These are phyloP conservation scores for Junonia oenone DNA, from an alignment of 2,888 invertebrate genomes.

Conservation along the genomic window DNA sequence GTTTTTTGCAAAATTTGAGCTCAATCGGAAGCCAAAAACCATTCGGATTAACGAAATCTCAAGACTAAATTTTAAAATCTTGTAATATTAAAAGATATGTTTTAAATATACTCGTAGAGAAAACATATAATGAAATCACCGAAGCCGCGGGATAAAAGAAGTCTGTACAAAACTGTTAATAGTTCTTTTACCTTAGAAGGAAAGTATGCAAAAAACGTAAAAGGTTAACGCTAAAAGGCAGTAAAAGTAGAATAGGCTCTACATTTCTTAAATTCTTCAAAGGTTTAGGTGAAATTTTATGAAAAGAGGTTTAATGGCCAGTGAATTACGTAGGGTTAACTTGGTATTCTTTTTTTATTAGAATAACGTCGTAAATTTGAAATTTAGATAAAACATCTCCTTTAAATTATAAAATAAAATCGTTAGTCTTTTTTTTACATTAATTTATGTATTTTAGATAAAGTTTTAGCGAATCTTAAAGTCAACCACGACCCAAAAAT, in stretches of 20 bases:
- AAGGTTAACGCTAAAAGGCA: constrained; percentile 10
- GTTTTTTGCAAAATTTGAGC: no score
- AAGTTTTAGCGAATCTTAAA: no score
- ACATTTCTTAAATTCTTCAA: constrained; percentile 2
- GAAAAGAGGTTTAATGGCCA: constrained; percentile 1
- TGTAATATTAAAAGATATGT: no score
- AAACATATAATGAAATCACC: background rate
- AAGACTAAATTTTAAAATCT: no score
- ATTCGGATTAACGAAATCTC: no score
- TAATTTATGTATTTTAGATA: no score
- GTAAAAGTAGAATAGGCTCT: constrained; percentile 6
- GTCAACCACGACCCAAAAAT: no score
- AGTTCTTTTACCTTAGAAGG: constrained; percentile 9
- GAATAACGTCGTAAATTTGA: background rate
- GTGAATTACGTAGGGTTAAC: constrained; percentile 1
- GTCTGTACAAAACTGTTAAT: background rate
- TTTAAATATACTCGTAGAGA: background rate
- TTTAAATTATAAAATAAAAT: background rate
- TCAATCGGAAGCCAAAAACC: no score
- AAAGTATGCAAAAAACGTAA: constrained; percentile 7
- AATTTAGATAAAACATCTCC: background rate
- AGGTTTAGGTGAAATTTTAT: background rate
- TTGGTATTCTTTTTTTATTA: background rate
- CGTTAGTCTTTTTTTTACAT: no score
- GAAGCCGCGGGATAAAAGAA: background rate